Percentiles rank a stretch among this genome's conserved stretches.
Evolutionary conservation across 2,113 vertebrate genomes (phyloP).

Genomic region (Leiothrix lutea): DNA sequence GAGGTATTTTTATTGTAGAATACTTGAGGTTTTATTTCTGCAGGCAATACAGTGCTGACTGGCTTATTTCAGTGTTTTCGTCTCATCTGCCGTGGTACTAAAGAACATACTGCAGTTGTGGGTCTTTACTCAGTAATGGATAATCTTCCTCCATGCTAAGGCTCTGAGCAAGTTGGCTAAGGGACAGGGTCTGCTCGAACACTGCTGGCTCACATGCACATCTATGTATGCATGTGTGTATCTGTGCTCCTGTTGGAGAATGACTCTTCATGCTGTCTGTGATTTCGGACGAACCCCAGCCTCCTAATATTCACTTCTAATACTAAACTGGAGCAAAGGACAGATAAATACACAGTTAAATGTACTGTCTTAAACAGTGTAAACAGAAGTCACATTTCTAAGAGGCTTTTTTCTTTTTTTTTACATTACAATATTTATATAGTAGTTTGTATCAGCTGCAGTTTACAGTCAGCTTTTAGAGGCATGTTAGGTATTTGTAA

Average conservation of each 20-base stretch:
- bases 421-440: neutral
- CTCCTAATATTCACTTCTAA: neutral
- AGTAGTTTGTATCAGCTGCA: constrained; percentile 58
- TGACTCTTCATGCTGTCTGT: neutral
- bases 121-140: neutral
- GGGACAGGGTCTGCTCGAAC: neutral
- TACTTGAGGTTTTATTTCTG: neutral
- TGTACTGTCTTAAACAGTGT: neutral
- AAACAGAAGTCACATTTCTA: constrained; percentile 42
- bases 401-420: neutral
- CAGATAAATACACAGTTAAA: neutral
- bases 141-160: neutral
- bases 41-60: neutral
- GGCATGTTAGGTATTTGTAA: constrained; percentile 69
- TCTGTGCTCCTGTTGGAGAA: neutral
- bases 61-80: neutral
- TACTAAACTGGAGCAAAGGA: neutral
- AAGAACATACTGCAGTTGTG: neutral
- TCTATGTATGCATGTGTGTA: accelerated
- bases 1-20: neutral
- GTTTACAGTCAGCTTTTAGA: constrained; percentile 59
- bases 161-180: neutral
- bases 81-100: neutral
- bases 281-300: neutral
- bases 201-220: neutral